Conservation (phyloP, 1,140 invertebrate species). For the Drosophila parvula region DNA sequence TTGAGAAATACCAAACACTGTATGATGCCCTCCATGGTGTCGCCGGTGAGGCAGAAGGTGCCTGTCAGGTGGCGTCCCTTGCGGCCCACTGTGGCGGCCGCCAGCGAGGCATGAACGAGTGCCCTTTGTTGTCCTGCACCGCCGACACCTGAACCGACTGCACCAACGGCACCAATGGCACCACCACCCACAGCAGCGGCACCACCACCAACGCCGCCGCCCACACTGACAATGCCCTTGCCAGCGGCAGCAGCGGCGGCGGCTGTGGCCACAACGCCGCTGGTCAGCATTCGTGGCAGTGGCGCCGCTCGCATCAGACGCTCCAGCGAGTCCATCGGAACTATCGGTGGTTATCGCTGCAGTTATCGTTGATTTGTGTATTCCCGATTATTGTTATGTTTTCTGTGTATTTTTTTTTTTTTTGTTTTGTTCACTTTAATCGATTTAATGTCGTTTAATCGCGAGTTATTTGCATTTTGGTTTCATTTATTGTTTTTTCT, state of each 20-base stretch:
- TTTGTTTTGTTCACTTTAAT: conserved; percentile 16
- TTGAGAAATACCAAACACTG: conserved; percentile 96
- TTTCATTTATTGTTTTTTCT: conserved; percentile 49
- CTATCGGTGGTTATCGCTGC: conserved; percentile 11
- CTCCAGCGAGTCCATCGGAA: conserved; percentile 89
- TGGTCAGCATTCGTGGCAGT: conserved; percentile 87
- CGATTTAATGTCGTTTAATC: conserved; percentile 25
- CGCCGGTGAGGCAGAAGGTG: conserved; percentile 93
- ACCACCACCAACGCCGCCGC: conserved; percentile 85
- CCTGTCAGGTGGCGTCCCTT: conserved; percentile 92
- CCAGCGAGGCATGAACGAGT: conserved; percentile 90
- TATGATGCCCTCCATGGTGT: conserved; percentile 96
- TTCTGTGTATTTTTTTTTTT: not conserved
- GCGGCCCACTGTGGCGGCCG: conserved; percentile 89
- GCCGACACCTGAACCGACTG: conserved; percentile 29
- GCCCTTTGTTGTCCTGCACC: conserved; percentile 86
- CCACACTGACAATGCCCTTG: conserved; percentile 84
- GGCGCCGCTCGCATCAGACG: conserved; percentile 89
- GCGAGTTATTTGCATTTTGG: conserved; percentile 18
- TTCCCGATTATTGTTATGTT: not conserved
- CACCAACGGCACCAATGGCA: conserved; percentile 32
- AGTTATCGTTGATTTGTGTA: conserved; percentile 26
- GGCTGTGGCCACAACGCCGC: conserved; percentile 88
- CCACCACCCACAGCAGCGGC: conserved; percentile 60
- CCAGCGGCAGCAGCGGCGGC: conserved; percentile 70